phyloP scores from a whole-genome alignment of 2,113 vertebrate genomes.

The Alexandromys fortis region DNA sequence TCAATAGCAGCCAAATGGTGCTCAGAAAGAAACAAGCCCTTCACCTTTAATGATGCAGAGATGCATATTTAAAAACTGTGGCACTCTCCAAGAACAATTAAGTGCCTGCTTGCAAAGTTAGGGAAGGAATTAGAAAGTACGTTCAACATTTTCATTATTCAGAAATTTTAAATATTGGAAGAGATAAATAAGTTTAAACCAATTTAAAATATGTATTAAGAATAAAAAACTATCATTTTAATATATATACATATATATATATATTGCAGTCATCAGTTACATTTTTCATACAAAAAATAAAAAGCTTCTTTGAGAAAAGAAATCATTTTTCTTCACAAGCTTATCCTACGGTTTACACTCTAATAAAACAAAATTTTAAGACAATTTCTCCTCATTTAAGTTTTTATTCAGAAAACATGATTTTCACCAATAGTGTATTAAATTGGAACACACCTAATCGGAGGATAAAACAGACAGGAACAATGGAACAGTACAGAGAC shows the following conservation, averaged over 20 bases:
- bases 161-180: neutral
- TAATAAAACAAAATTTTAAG: conserved; percentile 39
- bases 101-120: rapidly evolving
- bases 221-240: neutral
- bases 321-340: neutral
- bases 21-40: no score
- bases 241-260: no score
- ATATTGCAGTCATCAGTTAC: neutral
- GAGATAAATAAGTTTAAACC: neutral
- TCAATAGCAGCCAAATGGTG: neutral
- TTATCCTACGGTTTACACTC: neutral
- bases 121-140: neutral
- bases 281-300: neutral
- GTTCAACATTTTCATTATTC: neutral
- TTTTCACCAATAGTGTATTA: conserved; percentile 58
- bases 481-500: conserved; percentile 74
- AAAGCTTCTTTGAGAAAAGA: neutral
- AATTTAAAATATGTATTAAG: neutral
- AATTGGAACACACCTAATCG: conserved; percentile 62
- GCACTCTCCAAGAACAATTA: no score
- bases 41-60: rapidly evolving
- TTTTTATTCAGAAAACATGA: conserved; percentile 20
- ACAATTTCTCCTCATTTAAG: neutral
- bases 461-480: conserved; percentile 71
- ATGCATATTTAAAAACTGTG: neutral